phyloP scores from a whole-genome alignment of 64 coral and sea anemone genomes.

The Astreopora myriophthalma region DNA sequence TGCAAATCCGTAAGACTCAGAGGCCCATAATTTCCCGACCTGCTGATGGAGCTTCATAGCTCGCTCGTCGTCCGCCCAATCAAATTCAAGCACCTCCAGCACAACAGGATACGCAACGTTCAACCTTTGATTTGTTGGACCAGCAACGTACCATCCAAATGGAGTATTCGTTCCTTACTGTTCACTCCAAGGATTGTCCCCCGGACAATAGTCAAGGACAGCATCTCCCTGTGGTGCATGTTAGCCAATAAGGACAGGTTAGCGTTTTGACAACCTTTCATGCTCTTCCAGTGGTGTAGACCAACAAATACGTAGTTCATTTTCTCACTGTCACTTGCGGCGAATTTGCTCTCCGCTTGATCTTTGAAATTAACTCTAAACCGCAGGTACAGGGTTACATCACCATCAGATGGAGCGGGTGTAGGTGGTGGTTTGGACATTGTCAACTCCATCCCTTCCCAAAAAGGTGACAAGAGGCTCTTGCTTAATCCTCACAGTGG shows the following conservation, averaged over 20 bases:
- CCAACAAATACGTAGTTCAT: conserved; percentile 62
- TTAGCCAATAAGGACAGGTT: conserved; percentile 59
- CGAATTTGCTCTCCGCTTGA: conserved; percentile 42
- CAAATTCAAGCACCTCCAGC: conserved; percentile 53
- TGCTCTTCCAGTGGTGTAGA: conserved; percentile 47
- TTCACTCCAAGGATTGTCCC: conserved; percentile 46
- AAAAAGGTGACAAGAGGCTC: background rate
- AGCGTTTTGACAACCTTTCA: background rate
- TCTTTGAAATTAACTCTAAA: conserved; percentile 44
- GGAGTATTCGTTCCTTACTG: conserved; percentile 58
- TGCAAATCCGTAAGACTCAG: conserved; percentile 45
- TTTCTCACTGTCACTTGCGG: conserved; percentile 47
- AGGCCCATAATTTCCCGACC: conserved; percentile 65
- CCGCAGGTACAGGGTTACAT: conserved; percentile 24
- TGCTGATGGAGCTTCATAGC: conserved; percentile 5
- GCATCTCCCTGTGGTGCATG: conserved; percentile 70
- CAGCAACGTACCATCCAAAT: conserved; percentile 67
- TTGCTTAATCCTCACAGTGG: too few species aligned
- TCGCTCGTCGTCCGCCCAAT: background rate
- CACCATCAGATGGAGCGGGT: conserved; percentile 42
- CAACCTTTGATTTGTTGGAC: conserved; percentile 19
- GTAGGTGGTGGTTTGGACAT: conserved; percentile 30
- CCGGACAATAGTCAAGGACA: conserved; percentile 58
- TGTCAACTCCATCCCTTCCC: background rate
- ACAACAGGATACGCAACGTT: conserved; percentile 4